Conservation (phyloP, 1,140 invertebrate genomes). For the Zaprionus inermis region DNA sequence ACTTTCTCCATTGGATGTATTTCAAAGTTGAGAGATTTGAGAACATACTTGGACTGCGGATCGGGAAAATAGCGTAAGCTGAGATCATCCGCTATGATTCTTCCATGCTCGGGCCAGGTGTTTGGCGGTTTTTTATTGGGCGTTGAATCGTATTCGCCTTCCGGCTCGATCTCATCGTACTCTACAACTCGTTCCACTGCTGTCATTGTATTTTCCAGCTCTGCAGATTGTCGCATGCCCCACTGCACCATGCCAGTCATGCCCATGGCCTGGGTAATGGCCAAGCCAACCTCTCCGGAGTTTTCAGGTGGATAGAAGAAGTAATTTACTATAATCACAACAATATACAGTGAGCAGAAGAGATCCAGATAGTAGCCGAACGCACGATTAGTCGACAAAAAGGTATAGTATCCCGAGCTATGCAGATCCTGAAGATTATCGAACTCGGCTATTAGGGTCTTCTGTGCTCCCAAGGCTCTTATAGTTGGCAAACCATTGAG, state of each 20-base stretch:
- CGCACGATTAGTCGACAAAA: constrained; percentile 91
- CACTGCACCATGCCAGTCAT: constrained; percentile 89
- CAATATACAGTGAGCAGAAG: constrained; percentile 88
- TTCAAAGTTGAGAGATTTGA: constrained; percentile 87
- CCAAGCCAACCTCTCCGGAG: constrained; percentile 90
- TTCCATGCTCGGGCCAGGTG: constrained; percentile 90
- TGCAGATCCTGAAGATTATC: constrained; percentile 88
- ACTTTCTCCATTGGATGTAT: constrained; percentile 85
- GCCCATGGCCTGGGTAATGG: constrained; percentile 92
- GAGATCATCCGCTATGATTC: constrained; percentile 88
- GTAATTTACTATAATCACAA: constrained; percentile 87
- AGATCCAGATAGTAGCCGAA: constrained; percentile 92
- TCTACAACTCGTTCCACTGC: constrained; percentile 92
- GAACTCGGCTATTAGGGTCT: constrained; percentile 88
- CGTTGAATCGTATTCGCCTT: constrained; percentile 85
- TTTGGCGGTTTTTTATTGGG: constrained; percentile 87
- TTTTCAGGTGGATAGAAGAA: constrained; percentile 84
- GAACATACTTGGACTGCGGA: constrained; percentile 86
- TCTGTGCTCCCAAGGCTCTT: constrained; percentile 87
- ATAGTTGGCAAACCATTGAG: constrained; percentile 91
- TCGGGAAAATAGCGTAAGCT: constrained; percentile 85
- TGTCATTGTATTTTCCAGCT: constrained; percentile 90
- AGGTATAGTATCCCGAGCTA: constrained; percentile 90
- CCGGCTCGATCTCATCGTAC: constrained; percentile 90
- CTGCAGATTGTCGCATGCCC: constrained; percentile 87